These are phyloP conservation scores for Orientallactaga bullata DNA, from an alignment of 2,113 vertebrate species.

Conservation along the genomic window DNA sequence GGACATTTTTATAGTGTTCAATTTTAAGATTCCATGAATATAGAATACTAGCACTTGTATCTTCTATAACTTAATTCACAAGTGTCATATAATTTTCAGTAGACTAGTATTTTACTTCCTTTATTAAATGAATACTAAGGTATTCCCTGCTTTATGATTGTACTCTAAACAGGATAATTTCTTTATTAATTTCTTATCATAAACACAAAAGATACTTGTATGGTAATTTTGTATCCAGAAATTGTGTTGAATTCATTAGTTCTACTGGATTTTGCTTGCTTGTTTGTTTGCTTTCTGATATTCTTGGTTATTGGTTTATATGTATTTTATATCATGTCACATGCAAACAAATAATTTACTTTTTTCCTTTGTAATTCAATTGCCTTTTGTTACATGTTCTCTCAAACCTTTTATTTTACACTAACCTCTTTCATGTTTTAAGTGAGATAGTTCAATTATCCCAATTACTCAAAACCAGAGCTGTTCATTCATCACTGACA, in stretches of 20 bases:
- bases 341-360: not conserved
- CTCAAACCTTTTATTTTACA: rapidly evolving
- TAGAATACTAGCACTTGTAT: not conserved
- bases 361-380: not conserved
- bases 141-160: not conserved
- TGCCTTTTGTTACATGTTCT: not conserved
- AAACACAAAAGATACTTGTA: not conserved
- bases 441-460: not conserved
- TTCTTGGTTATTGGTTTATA: not conserved
- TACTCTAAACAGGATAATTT: not conserved
- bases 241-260: not conserved
- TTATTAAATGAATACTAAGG: not conserved
- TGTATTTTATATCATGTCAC: not conserved
- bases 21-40: not conserved
- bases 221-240: not conserved
- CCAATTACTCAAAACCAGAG: not conserved
- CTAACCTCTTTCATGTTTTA: not conserved
- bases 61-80: not conserved
- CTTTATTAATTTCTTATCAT: not conserved
- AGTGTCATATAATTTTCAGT: not conserved
- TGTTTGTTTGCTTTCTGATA: not conserved
- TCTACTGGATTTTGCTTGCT: not conserved
- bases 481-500: not conserved
- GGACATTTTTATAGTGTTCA: not conserved
- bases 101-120: not conserved